Evolutionary conservation across 2,797 vertebrate species (phyloP), one percentile per base, ranked within the genome.

Genomic region (Arctocebus calabarensis): DNA sequence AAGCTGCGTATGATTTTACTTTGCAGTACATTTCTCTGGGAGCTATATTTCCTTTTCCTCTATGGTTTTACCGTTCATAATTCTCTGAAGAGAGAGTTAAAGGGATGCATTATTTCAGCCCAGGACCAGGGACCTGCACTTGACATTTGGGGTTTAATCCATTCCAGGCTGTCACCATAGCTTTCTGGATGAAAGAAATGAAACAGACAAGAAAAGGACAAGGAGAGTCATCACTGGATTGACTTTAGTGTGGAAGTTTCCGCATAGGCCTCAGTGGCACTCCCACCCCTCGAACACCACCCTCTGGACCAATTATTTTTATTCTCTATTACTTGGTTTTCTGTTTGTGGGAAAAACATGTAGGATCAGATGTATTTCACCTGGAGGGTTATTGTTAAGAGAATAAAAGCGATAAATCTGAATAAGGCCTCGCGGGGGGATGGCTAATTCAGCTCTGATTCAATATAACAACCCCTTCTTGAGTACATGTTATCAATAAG

Each of bases 21-120:
- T 71, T 75, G 68, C 62, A 82, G 71, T 59, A 19, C 57, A 7
- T 89, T 77, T 88, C 84, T 97, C 71, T 37, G 57, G 11, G 32
- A 19, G 32, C 74, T 62, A 81, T 71, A 75, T 68, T 81, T 75
- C 43, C 23, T 64, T 78, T 77, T 52, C 16, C 3, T 66, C 32
- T n/a, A 55, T 95, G 17, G 73, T 90, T 75, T 87, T 3, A 64
- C 48, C 82, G 82, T 85, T 79, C 45, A 59, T 91, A 91, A 90
- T 59, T 40, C 20, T 71, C n/a, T 73, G 29, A 62, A 32, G 43
- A 64, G 37, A 75, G 11, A 84, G 37, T 61, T 92, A 40, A 88
- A 89, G 57, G 83, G 84, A 96, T 22, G 9, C 48, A 40, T 81
- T 77, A 68, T 25, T 81, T 83, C 27, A 37, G 29, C 68, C 61